Percentiles rank a stretch among this genome's conserved stretches.
Conservation (phyloP, 2,797 vertebrate species). For the Onychomys arenicola region DNA sequence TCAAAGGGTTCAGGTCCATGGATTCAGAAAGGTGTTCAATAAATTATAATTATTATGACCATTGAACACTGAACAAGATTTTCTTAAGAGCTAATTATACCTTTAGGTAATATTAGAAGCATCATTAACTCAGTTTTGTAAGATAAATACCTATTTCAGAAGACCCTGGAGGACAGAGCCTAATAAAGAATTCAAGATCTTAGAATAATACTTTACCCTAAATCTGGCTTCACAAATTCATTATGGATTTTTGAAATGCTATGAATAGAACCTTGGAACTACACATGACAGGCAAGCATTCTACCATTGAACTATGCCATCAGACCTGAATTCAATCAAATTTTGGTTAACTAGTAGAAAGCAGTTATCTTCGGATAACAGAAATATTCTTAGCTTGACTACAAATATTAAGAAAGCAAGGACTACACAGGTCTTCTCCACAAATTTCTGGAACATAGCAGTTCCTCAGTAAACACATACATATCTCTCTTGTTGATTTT, state of each 20-base stretch:
- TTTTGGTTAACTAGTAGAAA: neutral
- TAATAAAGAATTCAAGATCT: conserved; percentile 26
- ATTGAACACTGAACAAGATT: conserved; percentile 9
- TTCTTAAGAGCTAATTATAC: conserved; percentile 48
- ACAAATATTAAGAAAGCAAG: conserved; percentile 5
- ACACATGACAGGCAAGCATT: neutral
- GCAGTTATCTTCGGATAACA: conserved; percentile 3
- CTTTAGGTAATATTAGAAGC: conserved; percentile 38
- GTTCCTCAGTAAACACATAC: neutral
- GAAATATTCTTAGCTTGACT: conserved; percentile 25
- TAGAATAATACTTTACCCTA: neutral
- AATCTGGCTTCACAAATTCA: neutral
- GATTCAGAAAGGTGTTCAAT: conserved; percentile 2
- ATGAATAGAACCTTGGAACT: neutral
- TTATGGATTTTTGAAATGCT: neutral
- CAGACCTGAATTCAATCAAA: neutral
- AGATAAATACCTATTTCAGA: conserved; percentile 46
- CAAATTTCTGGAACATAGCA: conserved; percentile 23
- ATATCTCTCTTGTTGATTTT: conserved; percentile 8
- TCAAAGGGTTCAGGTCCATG: neutral
- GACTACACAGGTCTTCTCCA: neutral
- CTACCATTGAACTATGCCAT: neutral
- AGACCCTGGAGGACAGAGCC: neutral
- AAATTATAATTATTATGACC: conserved; percentile 43
- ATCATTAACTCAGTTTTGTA: conserved; percentile 55